Conservation (phyloP, 2,797 vertebrate genomes). For the Poecilia picta region DNA sequence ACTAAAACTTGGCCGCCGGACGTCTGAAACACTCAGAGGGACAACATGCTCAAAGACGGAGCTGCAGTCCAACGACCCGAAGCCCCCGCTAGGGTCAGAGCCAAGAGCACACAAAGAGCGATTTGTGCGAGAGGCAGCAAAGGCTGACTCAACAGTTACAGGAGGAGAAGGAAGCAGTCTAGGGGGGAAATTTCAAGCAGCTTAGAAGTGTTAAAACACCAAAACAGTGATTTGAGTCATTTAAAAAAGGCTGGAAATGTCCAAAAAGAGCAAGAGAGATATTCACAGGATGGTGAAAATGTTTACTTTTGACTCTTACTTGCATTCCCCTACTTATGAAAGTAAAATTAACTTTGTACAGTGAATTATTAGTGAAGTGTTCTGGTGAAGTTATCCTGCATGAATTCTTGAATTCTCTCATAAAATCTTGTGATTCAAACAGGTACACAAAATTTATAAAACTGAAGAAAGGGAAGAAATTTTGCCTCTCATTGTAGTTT, state of each 20-base stretch:
- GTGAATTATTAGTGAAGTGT: constrained; percentile 3
- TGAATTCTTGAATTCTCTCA: constrained; percentile 30
- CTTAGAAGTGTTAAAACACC: constrained; percentile 2
- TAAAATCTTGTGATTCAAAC: constrained; percentile 9
- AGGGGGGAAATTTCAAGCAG: constrained; percentile 14
- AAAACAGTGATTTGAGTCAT: constrained; percentile 4
- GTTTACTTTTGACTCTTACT: background rate
- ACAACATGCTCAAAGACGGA: constrained; percentile 40
- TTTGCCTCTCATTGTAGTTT: constrained; percentile 40
- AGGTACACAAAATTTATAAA: constrained; percentile 13
- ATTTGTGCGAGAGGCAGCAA: constrained; percentile 51
- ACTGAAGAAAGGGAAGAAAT: constrained; percentile 20
- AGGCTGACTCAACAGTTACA: constrained; percentile 66
- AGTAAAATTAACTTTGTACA: constrained; percentile 10
- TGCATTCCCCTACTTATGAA: constrained; percentile 24
- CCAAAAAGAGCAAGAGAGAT: constrained; percentile 5
- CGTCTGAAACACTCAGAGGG: constrained; percentile 28
- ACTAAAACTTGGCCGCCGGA: constrained; percentile 10
- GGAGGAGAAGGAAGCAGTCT: constrained; percentile 50
- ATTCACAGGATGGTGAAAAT: constrained; percentile 4
- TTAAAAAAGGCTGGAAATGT: background rate
- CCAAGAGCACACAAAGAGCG: constrained; percentile 58
- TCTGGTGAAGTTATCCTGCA: background rate
- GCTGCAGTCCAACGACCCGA: constrained; percentile 47
- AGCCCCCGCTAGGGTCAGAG: constrained; percentile 35